Percentiles rank a stretch among this genome's conserved stretches.
Conservation (phyloP, 1,140 invertebrate genomes). For the Cylas formicarius region DNA sequence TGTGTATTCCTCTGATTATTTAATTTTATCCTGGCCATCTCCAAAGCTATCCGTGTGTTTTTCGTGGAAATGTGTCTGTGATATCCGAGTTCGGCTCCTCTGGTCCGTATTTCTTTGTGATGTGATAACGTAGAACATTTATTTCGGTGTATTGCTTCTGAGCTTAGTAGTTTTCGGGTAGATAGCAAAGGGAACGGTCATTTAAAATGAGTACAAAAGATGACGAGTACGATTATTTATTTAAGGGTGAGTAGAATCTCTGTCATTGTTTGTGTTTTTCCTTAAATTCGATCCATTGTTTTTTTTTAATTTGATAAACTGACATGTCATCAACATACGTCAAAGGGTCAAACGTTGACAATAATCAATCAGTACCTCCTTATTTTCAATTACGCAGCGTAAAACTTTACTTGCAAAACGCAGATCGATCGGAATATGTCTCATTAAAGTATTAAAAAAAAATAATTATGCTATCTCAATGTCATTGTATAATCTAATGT, state of each 20-base stretch:
- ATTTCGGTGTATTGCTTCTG: conserved; percentile 22
- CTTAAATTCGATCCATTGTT: conserved; percentile 10
- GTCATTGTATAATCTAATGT: no score
- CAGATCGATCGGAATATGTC: no score
- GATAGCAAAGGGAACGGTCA: conserved; percentile 10
- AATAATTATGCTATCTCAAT: no score
- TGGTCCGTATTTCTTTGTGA: conserved; percentile 33
- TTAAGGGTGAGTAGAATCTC: conserved; percentile 79
- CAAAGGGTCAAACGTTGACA: conserved; percentile 18
- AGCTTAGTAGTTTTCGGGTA: conserved; percentile 9
- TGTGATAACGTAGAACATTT: conserved; percentile 29
- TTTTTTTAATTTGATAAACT: conserved; percentile 19
- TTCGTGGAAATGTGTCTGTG: conserved; percentile 38
- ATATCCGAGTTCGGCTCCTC: conserved; percentile 30
- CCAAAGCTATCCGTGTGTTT: conserved; percentile 24
- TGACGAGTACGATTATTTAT: conserved; percentile 99
- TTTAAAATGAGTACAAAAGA: conserved; percentile 88
- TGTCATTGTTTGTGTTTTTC: conserved; percentile 6
- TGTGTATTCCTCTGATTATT: conserved; percentile 21
- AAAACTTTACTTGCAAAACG: no score
- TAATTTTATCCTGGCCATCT: conserved; percentile 23
- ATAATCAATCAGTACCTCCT: neutral
- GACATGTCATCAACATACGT: conserved; percentile 38
- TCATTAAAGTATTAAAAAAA: no score
- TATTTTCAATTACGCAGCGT: conserved; percentile 3